These are phyloP conservation scores for Ochotona princeps DNA, from an alignment of 2,113 vertebrate genomes.

Conservation along the genomic window DNA sequence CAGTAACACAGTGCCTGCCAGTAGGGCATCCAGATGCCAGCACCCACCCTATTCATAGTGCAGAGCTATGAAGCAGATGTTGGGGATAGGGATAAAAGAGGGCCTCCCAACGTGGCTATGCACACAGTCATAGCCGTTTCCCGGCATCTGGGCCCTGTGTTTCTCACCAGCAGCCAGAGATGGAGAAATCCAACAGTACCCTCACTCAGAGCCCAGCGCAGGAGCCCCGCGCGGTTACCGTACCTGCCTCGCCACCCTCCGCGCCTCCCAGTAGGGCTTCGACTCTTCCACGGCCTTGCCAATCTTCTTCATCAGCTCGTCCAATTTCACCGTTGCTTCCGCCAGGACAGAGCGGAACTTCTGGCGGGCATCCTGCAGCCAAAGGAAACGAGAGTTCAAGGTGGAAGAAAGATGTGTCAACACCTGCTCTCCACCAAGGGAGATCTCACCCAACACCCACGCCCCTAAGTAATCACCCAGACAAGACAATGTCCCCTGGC, in stretches of 20 bases:
- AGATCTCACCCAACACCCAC: too few relatives aligned
- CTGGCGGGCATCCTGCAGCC: constrained; percentile 93
- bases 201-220: accelerated
- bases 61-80: too few relatives aligned
- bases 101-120: not conserved
- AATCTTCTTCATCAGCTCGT: constrained; percentile 96
- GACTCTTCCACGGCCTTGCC: constrained; percentile 98
- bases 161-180: not conserved
- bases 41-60: constrained; percentile 10
- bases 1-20: not conserved
- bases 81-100: not conserved
- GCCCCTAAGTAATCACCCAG: too few relatives aligned
- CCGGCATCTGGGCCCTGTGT: accelerated
- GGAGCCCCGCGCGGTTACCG: constrained; percentile 21
- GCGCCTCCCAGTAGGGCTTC: constrained; percentile 98
- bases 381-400: not conserved
- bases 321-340: constrained; percentile 95
- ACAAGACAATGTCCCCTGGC: not conserved
- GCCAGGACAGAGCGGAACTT: constrained; percentile 96
- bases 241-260: constrained; percentile 94
- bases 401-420: not conserved
- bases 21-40: not conserved
- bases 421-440: not conserved
- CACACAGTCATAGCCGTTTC: not conserved
- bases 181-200: accelerated